Conservation (phyloP, 2,113 vertebrate species). For the Martes martes region DNA sequence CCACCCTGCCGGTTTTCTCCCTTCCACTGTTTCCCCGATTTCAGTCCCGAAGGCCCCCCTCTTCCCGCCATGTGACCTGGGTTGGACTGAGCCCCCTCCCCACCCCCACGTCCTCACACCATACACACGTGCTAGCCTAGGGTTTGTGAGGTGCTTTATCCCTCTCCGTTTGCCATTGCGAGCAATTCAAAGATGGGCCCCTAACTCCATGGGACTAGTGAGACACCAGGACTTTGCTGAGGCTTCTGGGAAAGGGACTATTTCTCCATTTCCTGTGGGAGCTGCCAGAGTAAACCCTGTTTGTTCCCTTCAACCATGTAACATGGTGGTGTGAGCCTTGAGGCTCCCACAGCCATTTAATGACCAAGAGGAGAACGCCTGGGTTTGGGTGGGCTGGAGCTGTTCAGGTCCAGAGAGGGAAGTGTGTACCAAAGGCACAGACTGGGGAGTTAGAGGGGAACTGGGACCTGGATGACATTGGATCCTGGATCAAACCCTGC, state of each 20-base stretch:
- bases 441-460: background rate
- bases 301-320: accelerated
- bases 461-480: background rate
- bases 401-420: no score
- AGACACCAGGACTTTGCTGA: background rate
- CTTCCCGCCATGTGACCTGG: accelerated
- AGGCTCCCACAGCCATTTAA: background rate
- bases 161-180: no score
- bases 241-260: background rate
- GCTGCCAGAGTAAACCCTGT: no score
- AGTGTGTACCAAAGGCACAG: background rate
- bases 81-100: accelerated
- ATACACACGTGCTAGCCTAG: accelerated
- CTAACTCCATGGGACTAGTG: background rate
- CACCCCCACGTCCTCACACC: background rate
- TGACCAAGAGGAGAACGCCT: background rate
- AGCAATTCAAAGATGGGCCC: background rate
- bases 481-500: background rate
- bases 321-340: background rate
- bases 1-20: accelerated
- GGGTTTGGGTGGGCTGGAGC: background rate
- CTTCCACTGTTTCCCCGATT: background rate
- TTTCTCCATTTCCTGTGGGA: background rate
- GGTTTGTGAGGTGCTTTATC: no score
- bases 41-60: background rate